Evolutionary conservation across 2,113 vertebrate genomes (phyloP).

Genomic region (Struthio camelus): DNA sequence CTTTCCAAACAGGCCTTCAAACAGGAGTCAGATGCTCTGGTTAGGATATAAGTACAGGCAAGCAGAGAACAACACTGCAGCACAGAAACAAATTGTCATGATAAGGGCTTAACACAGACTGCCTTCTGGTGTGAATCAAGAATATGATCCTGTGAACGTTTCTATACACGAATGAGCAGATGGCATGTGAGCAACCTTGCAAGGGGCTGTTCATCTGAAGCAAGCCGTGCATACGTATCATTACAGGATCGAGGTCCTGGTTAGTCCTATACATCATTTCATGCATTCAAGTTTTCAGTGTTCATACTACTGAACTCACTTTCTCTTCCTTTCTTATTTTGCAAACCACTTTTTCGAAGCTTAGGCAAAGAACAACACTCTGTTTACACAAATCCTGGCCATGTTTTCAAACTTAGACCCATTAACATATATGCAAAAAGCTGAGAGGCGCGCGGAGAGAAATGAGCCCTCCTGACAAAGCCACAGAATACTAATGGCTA

Average conservation of each 20-base stretch:
- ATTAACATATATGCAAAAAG: background rate
- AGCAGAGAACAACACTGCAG: background rate
- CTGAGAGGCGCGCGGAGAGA: background rate
- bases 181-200: rapidly evolving
- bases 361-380: background rate
- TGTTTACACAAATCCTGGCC: background rate
- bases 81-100: background rate
- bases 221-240: background rate
- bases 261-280: background rate
- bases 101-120: background rate
- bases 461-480: background rate
- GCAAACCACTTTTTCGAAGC: background rate
- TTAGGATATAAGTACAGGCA: background rate
- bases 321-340: background rate
- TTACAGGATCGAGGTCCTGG: background rate
- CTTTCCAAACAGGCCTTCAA: background rate
- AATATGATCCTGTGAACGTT: rapidly evolving
- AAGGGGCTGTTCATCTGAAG: background rate
- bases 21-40: background rate
- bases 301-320: background rate
- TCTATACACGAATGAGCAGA: background rate
- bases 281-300: background rate
- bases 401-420: background rate
- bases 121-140: background rate
- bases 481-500: background rate